Conservation (phyloP, 2,797 vertebrate genomes). For the Rhinogobio ventralis region DNA sequence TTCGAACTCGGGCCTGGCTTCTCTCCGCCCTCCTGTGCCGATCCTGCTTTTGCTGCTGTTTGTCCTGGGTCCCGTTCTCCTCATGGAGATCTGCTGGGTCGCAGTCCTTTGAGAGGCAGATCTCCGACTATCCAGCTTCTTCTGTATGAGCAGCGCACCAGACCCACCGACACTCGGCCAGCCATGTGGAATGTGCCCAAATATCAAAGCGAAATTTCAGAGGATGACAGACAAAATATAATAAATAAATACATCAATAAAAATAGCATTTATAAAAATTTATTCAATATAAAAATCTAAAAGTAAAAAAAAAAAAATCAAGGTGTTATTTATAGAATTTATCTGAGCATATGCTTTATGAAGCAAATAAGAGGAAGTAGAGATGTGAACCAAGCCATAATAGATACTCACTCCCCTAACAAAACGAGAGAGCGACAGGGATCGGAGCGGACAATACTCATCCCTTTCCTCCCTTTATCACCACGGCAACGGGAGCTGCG, state of each 20-base stretch:
- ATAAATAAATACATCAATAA: slow-evolving; percentile 70
- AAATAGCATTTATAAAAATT: slow-evolving; percentile 68
- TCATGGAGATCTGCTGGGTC: slow-evolving; percentile 69
- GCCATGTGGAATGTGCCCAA: slow-evolving; percentile 71
- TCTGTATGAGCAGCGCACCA: slow-evolving; percentile 71
- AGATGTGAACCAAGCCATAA: slow-evolving; percentile 92
- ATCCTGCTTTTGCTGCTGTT: slow-evolving; percentile 68
- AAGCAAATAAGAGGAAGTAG: slow-evolving; percentile 68
- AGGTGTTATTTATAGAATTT: slow-evolving; percentile 64
- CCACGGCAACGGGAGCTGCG: slow-evolving; percentile 78
- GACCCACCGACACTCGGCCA: slow-evolving; percentile 68
- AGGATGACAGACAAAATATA: slow-evolving; percentile 65
- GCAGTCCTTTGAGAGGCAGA: slow-evolving; percentile 73
- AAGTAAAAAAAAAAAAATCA: slow-evolving; percentile 37
- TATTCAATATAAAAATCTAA: slow-evolving; percentile 64
- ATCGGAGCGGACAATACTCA: slow-evolving; percentile 74
- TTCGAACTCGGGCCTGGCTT: slow-evolving; percentile 71
- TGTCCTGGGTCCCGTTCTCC: slow-evolving; percentile 71
- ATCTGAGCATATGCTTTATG: slow-evolving; percentile 72
- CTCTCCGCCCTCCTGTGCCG: slow-evolving; percentile 42
- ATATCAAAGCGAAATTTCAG: slow-evolving; percentile 69
- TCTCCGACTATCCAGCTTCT: slow-evolving; percentile 65
- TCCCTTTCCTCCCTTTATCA: slow-evolving; percentile 73
- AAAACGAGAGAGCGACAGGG: slow-evolving; percentile 68
- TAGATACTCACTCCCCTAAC: slow-evolving; percentile 73